These are phyloP conservation scores for Entomyzon cyanotis DNA, from an alignment of 2,113 vertebrate genomes.

Conservation along the genomic window DNA sequence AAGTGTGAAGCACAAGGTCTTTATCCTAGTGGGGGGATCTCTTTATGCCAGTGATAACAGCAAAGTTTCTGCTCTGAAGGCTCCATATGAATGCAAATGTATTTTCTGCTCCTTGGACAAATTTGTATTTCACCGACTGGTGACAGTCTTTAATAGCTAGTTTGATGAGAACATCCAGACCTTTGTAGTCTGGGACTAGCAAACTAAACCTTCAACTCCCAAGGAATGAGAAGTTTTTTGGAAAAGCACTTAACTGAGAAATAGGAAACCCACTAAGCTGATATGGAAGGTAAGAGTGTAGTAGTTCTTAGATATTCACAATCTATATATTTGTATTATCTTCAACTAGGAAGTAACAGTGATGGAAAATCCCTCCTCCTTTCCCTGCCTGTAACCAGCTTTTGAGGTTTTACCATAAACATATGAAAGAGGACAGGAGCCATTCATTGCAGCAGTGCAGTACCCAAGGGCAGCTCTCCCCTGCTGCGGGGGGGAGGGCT, in stretches of 20 bases:
- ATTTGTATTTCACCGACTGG: not conserved
- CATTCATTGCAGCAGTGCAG: too few species aligned
- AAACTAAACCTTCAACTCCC: not conserved
- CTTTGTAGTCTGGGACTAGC: not conserved
- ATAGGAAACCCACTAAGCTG: not conserved
- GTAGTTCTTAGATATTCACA: not conserved
- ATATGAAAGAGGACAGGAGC: not conserved
- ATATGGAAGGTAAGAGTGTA: not conserved
- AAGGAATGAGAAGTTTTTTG: not conserved
- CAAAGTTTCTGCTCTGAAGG: not conserved
- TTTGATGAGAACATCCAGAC: not conserved
- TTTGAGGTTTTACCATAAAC: not conserved
- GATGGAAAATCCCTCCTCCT: not conserved
- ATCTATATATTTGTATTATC: not conserved
- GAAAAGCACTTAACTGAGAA: not conserved
- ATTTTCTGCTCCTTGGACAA: not conserved
- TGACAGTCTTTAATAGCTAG: not conserved
- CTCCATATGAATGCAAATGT: not conserved
- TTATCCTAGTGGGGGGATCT: not conserved
- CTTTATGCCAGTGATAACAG: not conserved
- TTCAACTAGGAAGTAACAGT: not conserved
- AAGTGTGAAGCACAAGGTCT: slow-evolving; percentile 6
- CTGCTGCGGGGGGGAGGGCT: too few species aligned
- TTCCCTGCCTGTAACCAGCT: not conserved
- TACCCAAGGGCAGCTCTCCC: too few species aligned